Evolutionary conservation across 2,113 vertebrate genomes (phyloP), one percentile per base, ranked within the genome.

Genomic region (Columbina picui): DNA sequence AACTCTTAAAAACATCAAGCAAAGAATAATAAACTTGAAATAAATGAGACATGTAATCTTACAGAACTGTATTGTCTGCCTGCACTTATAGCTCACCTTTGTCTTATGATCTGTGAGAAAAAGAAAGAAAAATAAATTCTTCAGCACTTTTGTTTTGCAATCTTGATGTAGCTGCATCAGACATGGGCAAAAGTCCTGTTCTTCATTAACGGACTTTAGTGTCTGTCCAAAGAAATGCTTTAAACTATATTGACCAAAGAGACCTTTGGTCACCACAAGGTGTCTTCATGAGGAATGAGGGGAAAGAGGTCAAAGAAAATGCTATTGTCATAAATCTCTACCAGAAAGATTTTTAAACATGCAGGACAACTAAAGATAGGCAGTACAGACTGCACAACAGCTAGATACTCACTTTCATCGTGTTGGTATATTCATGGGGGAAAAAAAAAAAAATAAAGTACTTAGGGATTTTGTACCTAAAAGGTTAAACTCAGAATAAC

Each of bases 361-460:
- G 39, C 27, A 30, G 41, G 32, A 74, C 6, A 7, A 60, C 30
- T 69, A 67, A 47, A 91, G 59, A 56, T 26, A 60, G 26, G 47
- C 11, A 49, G 47, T 21, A 22, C 45, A 45, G 45, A 39, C 25
- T 50, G 39, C 20, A 21, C 47, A 68, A 41, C 7, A 67, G 4
- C 14, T 80, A 22, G 23, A 38, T 57, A 50, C 13, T 23, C 34
- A 59, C 32, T 79, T 64, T 63, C 5, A 79, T 22, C 4, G 5
- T 52, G 3, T 52, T 78, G 39, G 25, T 14, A 45, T 41, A 52
- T 41, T 75, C 39, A 78, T 30, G 19, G 9, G 18, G 19, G 9
- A 14, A 14, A 3, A 5, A n/a, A 45, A 3, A 2, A 10, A 17
- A 11, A 25, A 74, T 23, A n/a, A n/a, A n/a, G 1, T 19, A 60